phyloP scores from a whole-genome alignment of 2,888 invertebrate species.

The Periphyllus acericola region DNA sequence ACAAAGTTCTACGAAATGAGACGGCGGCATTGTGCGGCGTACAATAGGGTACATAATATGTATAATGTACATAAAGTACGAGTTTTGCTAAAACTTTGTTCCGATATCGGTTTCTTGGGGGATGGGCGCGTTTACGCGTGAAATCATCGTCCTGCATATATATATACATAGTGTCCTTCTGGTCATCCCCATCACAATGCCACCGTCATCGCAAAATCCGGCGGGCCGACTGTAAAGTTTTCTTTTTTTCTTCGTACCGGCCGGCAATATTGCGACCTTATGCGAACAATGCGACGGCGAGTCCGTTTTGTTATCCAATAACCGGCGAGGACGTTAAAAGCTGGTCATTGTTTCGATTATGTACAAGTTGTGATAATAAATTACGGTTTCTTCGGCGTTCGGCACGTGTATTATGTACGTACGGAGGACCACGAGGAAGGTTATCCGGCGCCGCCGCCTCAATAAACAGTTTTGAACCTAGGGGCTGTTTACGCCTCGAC shows the following conservation, averaged over 20 bases:
- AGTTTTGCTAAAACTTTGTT: background rate
- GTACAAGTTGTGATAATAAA: slow-evolving; percentile 39
- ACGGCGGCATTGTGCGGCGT: background rate
- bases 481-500: background rate
- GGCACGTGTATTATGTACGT: background rate
- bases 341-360: slow-evolving; percentile 24
- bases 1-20: background rate
- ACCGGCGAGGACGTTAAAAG: slow-evolving; percentile 23
- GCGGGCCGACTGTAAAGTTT: background rate
- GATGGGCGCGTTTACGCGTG: background rate
- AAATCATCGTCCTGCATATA: background rate
- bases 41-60: no score
- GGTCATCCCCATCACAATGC: background rate
- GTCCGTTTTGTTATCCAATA: slow-evolving; percentile 14
- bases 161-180: no score
- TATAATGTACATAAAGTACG: background rate
- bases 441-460: background rate
- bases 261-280: background rate
- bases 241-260: background rate
- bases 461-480: slow-evolving; percentile 26
- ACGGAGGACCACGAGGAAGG: background rate
- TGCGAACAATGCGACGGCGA: background rate
- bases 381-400: slow-evolving; percentile 12
- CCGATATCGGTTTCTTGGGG: background rate
- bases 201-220: background rate